A percentile compares a stretch with the other conserved stretches of the same genome.
These are phyloP conservation scores for Sesamia inferens DNA, from an alignment of 2,888 invertebrate species.

Conservation along the genomic window DNA sequence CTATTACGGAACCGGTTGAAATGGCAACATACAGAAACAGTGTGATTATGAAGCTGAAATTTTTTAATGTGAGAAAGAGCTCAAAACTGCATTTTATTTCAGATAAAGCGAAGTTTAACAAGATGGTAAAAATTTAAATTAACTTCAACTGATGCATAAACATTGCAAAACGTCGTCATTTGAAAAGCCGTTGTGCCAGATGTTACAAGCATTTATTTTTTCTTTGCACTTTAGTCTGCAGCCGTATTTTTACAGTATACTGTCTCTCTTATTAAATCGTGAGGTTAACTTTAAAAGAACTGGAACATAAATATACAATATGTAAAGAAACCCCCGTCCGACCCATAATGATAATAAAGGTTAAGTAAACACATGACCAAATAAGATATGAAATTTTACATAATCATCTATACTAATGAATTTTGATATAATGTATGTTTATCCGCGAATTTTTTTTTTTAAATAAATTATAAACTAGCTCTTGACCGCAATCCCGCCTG, in stretches of 20 bases:
- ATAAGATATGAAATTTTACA: too few relatives aligned
- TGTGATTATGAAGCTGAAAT: not conserved
- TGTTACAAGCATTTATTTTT: constrained; percentile 45
- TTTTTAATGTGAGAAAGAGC: not conserved
- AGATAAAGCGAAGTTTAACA: not conserved
- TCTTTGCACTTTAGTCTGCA: constrained; percentile 24
- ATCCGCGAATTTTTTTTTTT: too few relatives aligned
- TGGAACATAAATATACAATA: not conserved
- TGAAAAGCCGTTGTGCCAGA: constrained; percentile 41
- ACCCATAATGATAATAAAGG: too few relatives aligned
- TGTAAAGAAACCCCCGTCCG: too few relatives aligned
- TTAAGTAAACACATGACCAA: too few relatives aligned
- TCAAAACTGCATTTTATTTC: not conserved
- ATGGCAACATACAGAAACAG: not conserved
- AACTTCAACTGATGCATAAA: constrained; percentile 47
- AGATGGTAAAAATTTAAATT: constrained; percentile 33
- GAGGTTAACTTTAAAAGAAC: not conserved
- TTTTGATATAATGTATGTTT: too few relatives aligned
- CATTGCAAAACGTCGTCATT: constrained; percentile 37
- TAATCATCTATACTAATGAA: too few relatives aligned
- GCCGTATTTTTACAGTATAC: constrained; percentile 8
- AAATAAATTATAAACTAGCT: too few relatives aligned
- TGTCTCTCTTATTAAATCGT: constrained; percentile 3
- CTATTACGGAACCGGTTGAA: too few relatives aligned
- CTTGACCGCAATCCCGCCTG: too few relatives aligned